Conservation (phyloP, 1,140 invertebrate genomes). For the Tetramorium alpestre region DNA sequence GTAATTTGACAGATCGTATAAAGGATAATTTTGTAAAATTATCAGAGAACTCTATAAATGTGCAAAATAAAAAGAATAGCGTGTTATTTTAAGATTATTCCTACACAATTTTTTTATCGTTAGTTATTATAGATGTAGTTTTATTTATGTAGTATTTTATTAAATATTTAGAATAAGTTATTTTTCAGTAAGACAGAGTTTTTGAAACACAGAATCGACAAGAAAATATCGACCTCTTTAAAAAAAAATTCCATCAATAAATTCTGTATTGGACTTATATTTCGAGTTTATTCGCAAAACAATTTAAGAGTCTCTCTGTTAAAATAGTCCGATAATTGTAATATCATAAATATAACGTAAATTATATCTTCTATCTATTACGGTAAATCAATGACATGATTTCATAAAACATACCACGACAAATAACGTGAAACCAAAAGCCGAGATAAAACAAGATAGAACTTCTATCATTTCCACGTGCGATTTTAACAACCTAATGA, state of each 20-base stretch:
- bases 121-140: background rate
- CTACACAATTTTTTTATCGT: background rate
- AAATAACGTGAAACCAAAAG: background rate
- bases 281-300: background rate
- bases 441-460: background rate
- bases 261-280: background rate
- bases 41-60: background rate
- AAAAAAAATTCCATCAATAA: background rate
- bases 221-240: background rate
- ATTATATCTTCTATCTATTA: background rate
- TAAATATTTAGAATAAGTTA: background rate
- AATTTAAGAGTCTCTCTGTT: background rate
- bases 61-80: background rate
- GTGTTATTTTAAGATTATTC: background rate
- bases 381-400: background rate
- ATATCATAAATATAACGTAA: background rate
- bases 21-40: background rate
- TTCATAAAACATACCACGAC: background rate
- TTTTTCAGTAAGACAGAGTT: background rate
- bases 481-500: constrained; percentile 19
- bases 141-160: background rate
- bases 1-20: background rate
- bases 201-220: background rate
- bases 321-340: background rate
- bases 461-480: background rate